Conservation (phyloP, 2,797 vertebrate genomes). For the Danionella dracula region DNA sequence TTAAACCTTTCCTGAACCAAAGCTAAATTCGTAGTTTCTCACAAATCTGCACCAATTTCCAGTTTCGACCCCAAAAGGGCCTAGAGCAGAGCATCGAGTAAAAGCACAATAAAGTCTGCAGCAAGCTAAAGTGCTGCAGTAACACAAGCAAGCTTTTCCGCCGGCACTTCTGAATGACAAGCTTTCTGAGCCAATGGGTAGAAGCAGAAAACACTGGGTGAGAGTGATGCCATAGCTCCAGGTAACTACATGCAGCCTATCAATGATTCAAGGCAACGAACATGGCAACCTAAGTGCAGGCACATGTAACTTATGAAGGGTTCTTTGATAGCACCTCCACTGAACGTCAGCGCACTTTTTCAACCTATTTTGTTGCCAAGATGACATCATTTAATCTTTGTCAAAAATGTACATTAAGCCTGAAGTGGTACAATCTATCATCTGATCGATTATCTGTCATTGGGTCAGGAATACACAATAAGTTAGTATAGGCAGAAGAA, state of each 20-base stretch:
- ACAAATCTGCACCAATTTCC: slow-evolving; percentile 27
- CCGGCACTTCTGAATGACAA: slow-evolving; percentile 4
- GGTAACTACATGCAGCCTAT: not conserved
- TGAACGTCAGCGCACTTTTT: not conserved
- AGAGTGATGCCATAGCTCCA: slow-evolving; percentile 4
- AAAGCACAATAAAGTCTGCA: not conserved
- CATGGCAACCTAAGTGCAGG: not conserved
- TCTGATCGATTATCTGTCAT: not conserved
- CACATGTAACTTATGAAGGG: not conserved
- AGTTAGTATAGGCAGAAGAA: not conserved
- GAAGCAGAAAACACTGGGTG: not conserved
- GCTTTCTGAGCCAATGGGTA: not conserved
- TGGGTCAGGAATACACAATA: not conserved
- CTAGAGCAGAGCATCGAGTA: not conserved
- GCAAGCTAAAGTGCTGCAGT: not conserved
- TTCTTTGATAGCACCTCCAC: not conserved
- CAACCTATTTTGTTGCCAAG: not conserved
- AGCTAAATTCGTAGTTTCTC: slow-evolving; percentile 18
- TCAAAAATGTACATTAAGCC: not conserved
- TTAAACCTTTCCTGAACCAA: not conserved
- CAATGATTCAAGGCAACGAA: not conserved
- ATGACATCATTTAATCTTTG: not conserved
- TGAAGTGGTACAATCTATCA: not conserved
- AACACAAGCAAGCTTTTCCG: not conserved
- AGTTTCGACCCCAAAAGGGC: not conserved